Evolutionary conservation across 2,797 vertebrate species (phyloP), one percentile per base, ranked within the genome.

Genomic region (Sebastolobus altivelis): DNA sequence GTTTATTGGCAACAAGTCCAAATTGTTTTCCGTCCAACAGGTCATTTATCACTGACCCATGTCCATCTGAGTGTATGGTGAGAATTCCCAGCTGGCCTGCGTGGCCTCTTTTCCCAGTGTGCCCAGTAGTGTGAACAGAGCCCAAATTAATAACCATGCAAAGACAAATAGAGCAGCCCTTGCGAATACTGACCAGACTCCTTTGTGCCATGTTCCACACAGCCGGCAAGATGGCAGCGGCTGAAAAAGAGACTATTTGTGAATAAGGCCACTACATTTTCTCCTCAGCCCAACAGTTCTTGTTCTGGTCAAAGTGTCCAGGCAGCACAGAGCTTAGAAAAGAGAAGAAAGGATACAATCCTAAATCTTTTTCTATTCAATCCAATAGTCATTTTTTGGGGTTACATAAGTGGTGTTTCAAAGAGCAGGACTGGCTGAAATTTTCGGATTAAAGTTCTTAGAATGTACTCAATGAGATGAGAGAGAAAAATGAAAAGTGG

Each of bases 141-240:
- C 60, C 75, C 81, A 82, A 82, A 92, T 91, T 88, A 91, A 89
- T 90, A 85, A 74, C 82, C 75, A 84, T 38, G 82, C 83, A 87
- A 69, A 81, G 80, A 91, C 81, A 91, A 89, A 88, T 61, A 74
- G 77, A 81, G 63, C 85, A 77, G 84, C 52, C 33, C 72, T 89
- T 77, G 83, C 85, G 86, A 84, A 86, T 73, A 66, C 78, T 61
- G 76, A 73, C 76, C 81, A 85, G 80, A 81, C 79, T 73, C 68
- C 62, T 87, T 87, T 90, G 89, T 90, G 79, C 58, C 68, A 25
- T 65, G 77, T 90, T 89, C 85, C 88, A 88, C 82, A 87, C 84
- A 86, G 70, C 7, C n/a, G 76, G 71, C 80, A 62, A 73, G 52
- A 88, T 78, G 71, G 83, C 79, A 79, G 63, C 27, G 13, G 75